phyloP scores from a whole-genome alignment of 2,797 vertebrate species.

The Crossoptilon crossoptilon region DNA sequence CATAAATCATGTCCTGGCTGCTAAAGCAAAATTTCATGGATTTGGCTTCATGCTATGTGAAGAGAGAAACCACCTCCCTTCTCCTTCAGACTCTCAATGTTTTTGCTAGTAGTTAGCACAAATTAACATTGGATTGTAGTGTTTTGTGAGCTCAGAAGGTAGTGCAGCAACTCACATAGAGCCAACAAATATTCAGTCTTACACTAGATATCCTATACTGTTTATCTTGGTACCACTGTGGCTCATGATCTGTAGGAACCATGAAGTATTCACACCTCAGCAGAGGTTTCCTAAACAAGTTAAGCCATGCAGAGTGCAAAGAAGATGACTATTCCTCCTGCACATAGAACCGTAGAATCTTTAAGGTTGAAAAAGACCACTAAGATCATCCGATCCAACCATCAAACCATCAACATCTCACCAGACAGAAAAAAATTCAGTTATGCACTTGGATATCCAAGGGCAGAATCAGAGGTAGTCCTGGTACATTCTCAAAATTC shows the following conservation, averaged over 20 bases:
- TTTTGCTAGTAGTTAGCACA: not conserved
- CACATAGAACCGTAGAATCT: too few relatives aligned
- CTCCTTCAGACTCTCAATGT: not conserved
- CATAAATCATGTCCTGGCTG: not conserved
- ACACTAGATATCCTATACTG: too few relatives aligned
- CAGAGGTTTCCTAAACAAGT: not conserved
- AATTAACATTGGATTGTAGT: not conserved
- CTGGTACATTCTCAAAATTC: not conserved
- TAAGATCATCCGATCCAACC: too few relatives aligned
- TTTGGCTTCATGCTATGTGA: not conserved
- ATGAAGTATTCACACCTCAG: not conserved
- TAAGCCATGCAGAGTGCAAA: not conserved
- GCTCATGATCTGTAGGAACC: not conserved
- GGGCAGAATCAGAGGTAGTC: too few relatives aligned
- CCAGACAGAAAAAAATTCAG: not conserved
- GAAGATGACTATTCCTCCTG: not conserved
- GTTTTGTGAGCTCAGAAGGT: not conserved
- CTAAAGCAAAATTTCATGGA: not conserved
- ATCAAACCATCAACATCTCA: not conserved
- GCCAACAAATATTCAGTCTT: not conserved
- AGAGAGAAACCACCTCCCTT: not conserved
- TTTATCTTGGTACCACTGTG: not conserved
- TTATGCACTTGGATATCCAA: not conserved
- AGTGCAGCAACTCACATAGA: not conserved
- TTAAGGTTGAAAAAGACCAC: too few relatives aligned